Percentiles rank a stretch among this genome's conserved stretches.
These are phyloP conservation scores for Isaurus tuberculatus DNA, from an alignment of 92 coral and sea anemone genomes.

Conservation along the genomic window DNA sequence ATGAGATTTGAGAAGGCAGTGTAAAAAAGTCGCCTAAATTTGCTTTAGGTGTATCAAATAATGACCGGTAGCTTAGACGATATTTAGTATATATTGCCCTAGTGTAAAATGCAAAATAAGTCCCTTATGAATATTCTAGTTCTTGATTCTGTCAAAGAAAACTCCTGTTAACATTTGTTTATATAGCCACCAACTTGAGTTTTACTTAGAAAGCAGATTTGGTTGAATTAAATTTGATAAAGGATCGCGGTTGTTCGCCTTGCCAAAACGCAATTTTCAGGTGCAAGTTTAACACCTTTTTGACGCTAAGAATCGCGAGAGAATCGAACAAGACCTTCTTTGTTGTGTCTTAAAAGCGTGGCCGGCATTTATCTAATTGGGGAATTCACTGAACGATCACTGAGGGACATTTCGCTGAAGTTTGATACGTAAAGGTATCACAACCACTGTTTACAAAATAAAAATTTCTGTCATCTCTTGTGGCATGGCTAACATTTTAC, in stretches of 20 bases:
- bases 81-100: constrained; percentile 54
- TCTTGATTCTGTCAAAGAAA: constrained; percentile 40
- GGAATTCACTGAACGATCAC: constrained; percentile 66
- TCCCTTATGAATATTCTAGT: constrained; percentile 64
- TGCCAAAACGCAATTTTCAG: background rate
- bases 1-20: constrained; percentile 59
- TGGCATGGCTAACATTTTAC: constrained; percentile 59
- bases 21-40: constrained; percentile 62
- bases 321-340: background rate
- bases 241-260: background rate
- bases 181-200: constrained; percentile 49
- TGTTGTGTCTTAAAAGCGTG: constrained; percentile 38
- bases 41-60: constrained; percentile 49
- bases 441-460: constrained; percentile 66
- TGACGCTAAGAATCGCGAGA: constrained; percentile 20
- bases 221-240: background rate
- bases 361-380: constrained; percentile 29
- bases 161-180: constrained; percentile 43
- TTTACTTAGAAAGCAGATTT: constrained; percentile 32
- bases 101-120: constrained; percentile 70
- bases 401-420: constrained; percentile 58
- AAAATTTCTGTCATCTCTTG: constrained; percentile 58
- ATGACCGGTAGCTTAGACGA: constrained; percentile 60
- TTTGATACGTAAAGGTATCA: constrained; percentile 61
- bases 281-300: constrained; percentile 3